Evolutionary conservation across 2,888 invertebrate genomes (phyloP), one percentile per base, ranked within the genome.

Genomic region (Suillia variegata): DNA sequence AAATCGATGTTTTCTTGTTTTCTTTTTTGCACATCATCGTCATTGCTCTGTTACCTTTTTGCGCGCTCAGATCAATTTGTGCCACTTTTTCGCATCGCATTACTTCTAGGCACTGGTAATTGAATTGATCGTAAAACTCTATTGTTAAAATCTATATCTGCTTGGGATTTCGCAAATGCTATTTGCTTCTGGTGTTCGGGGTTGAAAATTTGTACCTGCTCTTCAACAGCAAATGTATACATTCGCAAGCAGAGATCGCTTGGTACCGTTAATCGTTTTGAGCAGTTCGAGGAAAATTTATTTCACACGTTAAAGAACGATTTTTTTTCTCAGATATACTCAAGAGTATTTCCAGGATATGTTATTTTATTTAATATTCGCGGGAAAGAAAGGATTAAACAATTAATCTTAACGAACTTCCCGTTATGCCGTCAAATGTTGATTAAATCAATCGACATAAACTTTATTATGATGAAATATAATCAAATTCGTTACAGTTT

Each of bases 121-220:
- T 76, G 74, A 74, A 76, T 76, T 76, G 75, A 74, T 76, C 76
- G 67, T 72, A 74, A 76, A 69, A 68, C 64, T 17, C 68, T 67
- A 75, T 76, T 76, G 76, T 77, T 69, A 63, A 50, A 51, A 47
- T 6, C 49, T 51, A 67, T 66, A 69, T 67, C 62, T 67, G 61
- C 62, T 59, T 59, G 64, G 53, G 50, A 57, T 61, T 67, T 63
- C 54, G 65, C 66, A 66, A 66, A 67, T 62, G 52, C 62, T 22
- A 50, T 58, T 60, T 17, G 13, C 13, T 45, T 17, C 17, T 18
- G 3, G 3, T 45, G 5, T 45, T 48, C 45, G 56, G 47, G 20
- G 54, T 18, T 34, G 47, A 21, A 10, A 34, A 56, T 21, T 6
- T 59, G 51, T 61, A 63, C 59, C 65, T 62, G 65, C 18, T 31